Conservation (phyloP, 2,888 invertebrate genomes). For the Patella depressa region DNA sequence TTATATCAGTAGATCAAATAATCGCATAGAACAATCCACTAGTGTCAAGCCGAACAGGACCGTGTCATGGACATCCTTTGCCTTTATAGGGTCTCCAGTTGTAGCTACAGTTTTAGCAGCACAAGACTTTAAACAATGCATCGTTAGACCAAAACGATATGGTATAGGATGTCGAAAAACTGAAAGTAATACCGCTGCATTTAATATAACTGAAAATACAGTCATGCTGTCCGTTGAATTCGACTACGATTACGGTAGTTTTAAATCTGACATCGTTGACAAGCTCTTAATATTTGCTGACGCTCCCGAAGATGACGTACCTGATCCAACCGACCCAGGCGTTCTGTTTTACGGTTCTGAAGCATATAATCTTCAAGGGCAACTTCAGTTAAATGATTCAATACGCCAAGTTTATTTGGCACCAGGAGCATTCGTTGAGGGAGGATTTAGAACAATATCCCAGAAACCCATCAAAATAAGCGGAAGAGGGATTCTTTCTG, state of each 20-base stretch:
- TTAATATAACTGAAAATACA: conserved; percentile 12
- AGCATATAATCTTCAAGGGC: conserved; percentile 14
- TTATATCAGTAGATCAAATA: conserved; percentile 18
- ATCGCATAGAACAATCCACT: conserved; percentile 10
- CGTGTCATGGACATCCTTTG: conserved; percentile 35
- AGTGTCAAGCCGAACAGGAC: conserved; percentile 21
- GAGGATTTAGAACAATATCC: conserved; percentile 19
- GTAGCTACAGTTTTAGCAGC: conserved; percentile 26
- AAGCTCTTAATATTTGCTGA: conserved; percentile 28
- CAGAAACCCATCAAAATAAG: conserved; percentile 13
- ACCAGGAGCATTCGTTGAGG: conserved; percentile 19
- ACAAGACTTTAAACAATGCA: conserved; percentile 27
- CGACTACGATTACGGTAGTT: conserved; percentile 21
- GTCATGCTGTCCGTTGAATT: conserved; percentile 26
- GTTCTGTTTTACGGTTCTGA: conserved; percentile 23
- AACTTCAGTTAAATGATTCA: conserved; percentile 7
- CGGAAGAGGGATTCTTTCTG: conserved; percentile 18
- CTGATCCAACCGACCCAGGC: not conserved
- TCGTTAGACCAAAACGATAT: conserved; percentile 30
- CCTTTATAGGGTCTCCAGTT: conserved; percentile 24
- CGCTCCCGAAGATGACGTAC: conserved; percentile 23
- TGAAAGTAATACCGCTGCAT: conserved; percentile 24
- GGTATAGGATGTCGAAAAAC: conserved; percentile 21
- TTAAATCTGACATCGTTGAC: conserved; percentile 18
- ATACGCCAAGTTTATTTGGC: conserved; percentile 25